A percentile compares a stretch with the other conserved stretches of the same genome.
Conservation (phyloP, 2,113 vertebrate genomes). For the Condylura cristata region DNA sequence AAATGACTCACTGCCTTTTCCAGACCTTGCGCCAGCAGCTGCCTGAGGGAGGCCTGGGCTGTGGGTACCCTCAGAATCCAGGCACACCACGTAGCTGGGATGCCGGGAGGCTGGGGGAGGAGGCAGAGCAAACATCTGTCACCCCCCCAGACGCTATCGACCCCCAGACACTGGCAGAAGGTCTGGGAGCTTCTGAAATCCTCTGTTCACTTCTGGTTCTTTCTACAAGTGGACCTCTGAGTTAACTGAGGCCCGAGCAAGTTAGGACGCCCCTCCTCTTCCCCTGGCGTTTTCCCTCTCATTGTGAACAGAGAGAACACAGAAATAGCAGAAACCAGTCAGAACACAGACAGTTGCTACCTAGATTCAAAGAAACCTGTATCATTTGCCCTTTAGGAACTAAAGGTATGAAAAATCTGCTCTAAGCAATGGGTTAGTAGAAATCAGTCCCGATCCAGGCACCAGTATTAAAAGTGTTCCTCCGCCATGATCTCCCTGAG, state of each 20-base stretch:
- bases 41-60: background rate
- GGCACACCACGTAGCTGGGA: background rate
- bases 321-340: background rate
- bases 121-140: background rate
- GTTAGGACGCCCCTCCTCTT: background rate
- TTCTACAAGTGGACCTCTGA: background rate
- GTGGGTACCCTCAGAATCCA: background rate
- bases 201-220: background rate
- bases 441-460: background rate
- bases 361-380: background rate
- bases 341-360: background rate
- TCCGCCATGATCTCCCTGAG: background rate
- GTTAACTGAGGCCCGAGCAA: background rate
- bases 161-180: accelerated
- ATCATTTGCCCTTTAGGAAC: background rate
- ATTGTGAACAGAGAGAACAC: background rate
- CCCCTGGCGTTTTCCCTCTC: background rate
- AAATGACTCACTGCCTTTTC: slow-evolving; percentile 77
- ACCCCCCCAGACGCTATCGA: background rate
- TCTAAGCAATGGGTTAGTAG: background rate
- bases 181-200: background rate
- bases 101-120: background rate
- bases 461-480: too few relatives aligned
- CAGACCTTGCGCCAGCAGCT: slow-evolving; percentile 67
- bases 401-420: background rate